Conservation (phyloP, 2,113 vertebrate species). For the Nerophis lumbriciformis region DNA sequence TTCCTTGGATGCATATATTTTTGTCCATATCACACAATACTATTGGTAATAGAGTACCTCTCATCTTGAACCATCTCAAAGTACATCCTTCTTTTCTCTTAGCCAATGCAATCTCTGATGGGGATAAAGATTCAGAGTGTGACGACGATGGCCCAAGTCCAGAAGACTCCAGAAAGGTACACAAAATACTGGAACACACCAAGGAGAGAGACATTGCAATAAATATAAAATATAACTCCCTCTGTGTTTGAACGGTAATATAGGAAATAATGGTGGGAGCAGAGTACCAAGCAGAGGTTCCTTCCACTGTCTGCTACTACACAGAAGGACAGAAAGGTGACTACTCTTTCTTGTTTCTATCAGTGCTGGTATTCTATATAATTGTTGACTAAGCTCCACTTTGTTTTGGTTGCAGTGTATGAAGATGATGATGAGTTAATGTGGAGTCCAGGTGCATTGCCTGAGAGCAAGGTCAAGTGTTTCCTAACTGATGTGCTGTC, state of each 20-base stretch:
- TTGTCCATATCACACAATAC: no score
- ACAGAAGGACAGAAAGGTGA: conserved; percentile 77
- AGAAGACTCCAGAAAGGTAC: conserved; percentile 92
- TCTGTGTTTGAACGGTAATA: neutral
- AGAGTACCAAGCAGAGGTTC: conserved; percentile 95
- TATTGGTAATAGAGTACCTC: no score
- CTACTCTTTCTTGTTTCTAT: conserved; percentile 4
- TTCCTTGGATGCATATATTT: no score
- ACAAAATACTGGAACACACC: neutral
- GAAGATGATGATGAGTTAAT: conserved; percentile 91
- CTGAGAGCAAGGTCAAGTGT: conserved; percentile 85
- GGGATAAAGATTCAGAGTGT: conserved; percentile 92
- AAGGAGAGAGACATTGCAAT: neutral
- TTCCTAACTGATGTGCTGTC: conserved; percentile 83
- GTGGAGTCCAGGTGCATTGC: conserved; percentile 83
- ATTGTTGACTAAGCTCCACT: conserved; percentile 2
- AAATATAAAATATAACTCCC: neutral
- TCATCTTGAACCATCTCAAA: no score
- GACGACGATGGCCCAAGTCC: conserved; percentile 86
- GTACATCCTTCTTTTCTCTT: conserved; percentile 19
- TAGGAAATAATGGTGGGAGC: conserved; percentile 98
- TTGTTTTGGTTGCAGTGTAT: conserved; percentile 70
- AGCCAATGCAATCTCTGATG: conserved; percentile 91
- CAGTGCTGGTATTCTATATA: neutral
- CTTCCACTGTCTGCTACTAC: conserved; percentile 79